Base-by-base conservation (phyloP, 2,113 vertebrate genomes). In the Lonchura striata region DNA sequence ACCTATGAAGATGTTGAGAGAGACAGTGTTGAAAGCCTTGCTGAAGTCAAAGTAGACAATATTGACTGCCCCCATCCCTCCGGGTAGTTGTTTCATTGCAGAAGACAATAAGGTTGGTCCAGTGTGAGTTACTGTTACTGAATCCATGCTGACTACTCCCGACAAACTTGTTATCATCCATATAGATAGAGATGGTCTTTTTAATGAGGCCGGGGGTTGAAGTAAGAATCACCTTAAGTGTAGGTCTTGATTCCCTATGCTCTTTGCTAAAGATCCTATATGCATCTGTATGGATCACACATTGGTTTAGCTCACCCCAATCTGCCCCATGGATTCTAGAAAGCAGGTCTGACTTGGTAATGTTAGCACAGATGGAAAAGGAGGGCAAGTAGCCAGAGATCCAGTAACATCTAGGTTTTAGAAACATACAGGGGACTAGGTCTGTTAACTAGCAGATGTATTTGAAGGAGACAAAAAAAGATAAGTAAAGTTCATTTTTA, bases 271-370 rank as follows among this genome's bases (percentile, higher is more conserved):
- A 44, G 66, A 25, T n/a, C 12, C 16, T 78, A 0, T 27, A 19
- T 42, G 12, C 2, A 1, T n/a, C 13, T 49, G 0, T 31, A 31
- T 15, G 17, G 18, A 35, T 15, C 21, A 37, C 39, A 8, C 3
- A 1, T 22, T 33, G 3, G 15, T 68, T 69, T 72, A 64, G 37
- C 21, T 69, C 8, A 6, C 10, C 21, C 37, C n/a, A 44, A 4
- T 52, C 17, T 7, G 28, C 19, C 15, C 15, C 9, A 15, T 0
- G 2, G 6, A 5, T 44, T 79, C 63, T 56, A 61, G 75, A 92
- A 79, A 60, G 56, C 57, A 39, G 13, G 9, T 14, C 14, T 86
- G 30, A 68, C 23, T 42, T 76, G 5, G 37, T 80, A 60, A 28
- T 56, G 16, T n/a, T 80, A 59, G 28, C 27, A 46, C 14, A 76